Percentiles rank a stretch among this genome's conserved stretches.
Conservation (phyloP, 2,113 vertebrate species). For the Xyrauchen texanus region DNA sequence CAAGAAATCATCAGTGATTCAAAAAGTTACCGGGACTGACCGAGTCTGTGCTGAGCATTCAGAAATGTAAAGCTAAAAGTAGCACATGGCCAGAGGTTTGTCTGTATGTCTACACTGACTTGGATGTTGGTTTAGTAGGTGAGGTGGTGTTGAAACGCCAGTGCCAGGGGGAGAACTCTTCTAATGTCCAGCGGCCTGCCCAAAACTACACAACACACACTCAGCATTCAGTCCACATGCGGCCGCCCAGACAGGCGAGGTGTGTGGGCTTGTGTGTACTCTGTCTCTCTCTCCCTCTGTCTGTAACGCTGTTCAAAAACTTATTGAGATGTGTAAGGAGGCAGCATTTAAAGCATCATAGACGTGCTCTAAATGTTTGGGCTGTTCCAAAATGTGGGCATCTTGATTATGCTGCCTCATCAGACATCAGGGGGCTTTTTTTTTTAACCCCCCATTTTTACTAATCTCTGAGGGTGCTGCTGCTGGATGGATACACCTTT, state of each 20-base stretch:
- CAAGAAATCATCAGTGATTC: constrained; percentile 1
- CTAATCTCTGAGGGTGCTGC: no score
- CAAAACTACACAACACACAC: constrained; percentile 75
- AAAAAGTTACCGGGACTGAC: neutral
- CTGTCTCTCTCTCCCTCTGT: neutral
- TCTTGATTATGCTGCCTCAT: no score
- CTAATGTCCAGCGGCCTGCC: constrained; percentile 47
- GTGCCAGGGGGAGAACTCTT: constrained; percentile 19
- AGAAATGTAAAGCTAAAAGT: constrained; percentile 12
- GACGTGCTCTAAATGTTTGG: no score
- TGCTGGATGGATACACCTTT: no score
- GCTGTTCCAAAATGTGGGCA: no score
- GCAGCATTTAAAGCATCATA: no score
- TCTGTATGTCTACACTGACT: constrained; percentile 40
- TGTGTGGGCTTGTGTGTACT: constrained; percentile 70
- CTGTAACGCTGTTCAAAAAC: neutral
- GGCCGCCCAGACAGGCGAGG: constrained; percentile 73
- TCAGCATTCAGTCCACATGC: constrained; percentile 68
- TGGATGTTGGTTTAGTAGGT: constrained; percentile 54
- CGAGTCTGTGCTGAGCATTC: neutral
- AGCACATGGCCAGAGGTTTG: constrained; percentile 5
- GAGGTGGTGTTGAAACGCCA: constrained; percentile 49
- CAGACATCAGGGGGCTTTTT: no score
- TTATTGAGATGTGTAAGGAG: no score
- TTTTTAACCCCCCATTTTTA: no score